Evolutionary conservation across 2,113 vertebrate species (phyloP).

Genomic region (Oreotrochilus melanogaster): DNA sequence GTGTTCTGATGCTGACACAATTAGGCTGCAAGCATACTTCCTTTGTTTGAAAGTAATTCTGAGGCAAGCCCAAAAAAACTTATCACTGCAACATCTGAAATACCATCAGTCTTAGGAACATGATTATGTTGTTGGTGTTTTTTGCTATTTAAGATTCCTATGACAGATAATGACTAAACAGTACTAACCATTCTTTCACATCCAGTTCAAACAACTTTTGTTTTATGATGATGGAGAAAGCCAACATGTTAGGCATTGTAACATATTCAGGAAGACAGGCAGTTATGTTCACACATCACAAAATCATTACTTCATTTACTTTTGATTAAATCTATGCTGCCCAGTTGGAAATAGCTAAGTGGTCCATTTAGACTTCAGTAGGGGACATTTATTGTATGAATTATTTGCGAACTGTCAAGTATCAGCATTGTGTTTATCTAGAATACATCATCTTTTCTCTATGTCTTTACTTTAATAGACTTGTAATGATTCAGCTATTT

Average conservation of each 20-base stretch:
- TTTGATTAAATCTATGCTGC: slow-evolving; percentile 27
- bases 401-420: slow-evolving; percentile 52
- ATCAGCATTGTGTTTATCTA: neutral
- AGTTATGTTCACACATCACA: slow-evolving; percentile 7
- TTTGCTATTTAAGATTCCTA: slow-evolving; percentile 29
- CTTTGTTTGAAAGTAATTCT: slow-evolving; percentile 49
- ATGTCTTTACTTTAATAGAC: neutral
- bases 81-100: slow-evolving; percentile 28
- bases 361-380: slow-evolving; percentile 8
- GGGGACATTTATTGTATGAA: neutral
- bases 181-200: slow-evolving; percentile 32
- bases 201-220: slow-evolving; percentile 16
- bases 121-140: slow-evolving; percentile 13
- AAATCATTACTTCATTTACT: slow-evolving; percentile 42
- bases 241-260: neutral
- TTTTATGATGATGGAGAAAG: neutral
- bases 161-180: slow-evolving; percentile 26
- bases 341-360: slow-evolving; percentile 36
- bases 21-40: slow-evolving; percentile 9
- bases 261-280: slow-evolving; percentile 4
- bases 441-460: neutral
- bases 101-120: neutral
- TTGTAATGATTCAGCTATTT: neutral
- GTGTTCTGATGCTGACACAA: slow-evolving; percentile 46
- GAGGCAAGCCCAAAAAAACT: slow-evolving; percentile 27